phyloP scores from a whole-genome alignment of 1,140 invertebrate genomes.

The Drosophila melanica region DNA sequence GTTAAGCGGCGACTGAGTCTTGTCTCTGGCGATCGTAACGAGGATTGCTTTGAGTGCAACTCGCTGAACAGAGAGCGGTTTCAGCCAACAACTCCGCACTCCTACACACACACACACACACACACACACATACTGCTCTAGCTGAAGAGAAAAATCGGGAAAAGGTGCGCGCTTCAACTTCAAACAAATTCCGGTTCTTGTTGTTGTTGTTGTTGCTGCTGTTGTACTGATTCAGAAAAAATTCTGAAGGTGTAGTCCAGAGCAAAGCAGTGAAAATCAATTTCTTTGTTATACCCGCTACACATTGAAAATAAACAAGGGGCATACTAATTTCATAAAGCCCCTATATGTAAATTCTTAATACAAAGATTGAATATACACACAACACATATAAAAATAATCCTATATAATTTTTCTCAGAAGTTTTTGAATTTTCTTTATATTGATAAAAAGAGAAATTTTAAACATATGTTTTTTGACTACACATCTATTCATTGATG shows the following conservation, averaged over 20 bases:
- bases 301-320: too few species aligned
- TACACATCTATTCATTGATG: too few species aligned
- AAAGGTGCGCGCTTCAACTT: conserved; percentile 66
- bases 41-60: conserved; percentile 23
- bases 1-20: conserved; percentile 44
- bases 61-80: conserved; percentile 4
- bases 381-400: too few species aligned
- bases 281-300: conserved; percentile 60
- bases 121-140: background rate
- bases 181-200: conserved; percentile 76
- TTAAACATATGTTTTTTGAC: too few species aligned
- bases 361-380: too few species aligned
- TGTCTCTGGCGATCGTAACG: conserved; percentile 2
- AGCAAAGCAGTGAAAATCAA: conserved; percentile 74
- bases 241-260: conserved; percentile 51
- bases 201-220: conserved; percentile 13
- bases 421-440: too few species aligned
- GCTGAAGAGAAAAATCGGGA: conserved; percentile 23
- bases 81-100: conserved; percentile 1
- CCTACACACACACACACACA: background rate
- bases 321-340: too few species aligned
- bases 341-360: too few species aligned
- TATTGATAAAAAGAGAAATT: too few species aligned
- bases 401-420: too few species aligned
- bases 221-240: conserved; percentile 69